These are phyloP conservation scores for Pempheris klunzingeri DNA, from an alignment of 2,797 vertebrate species.

Conservation along the genomic window DNA sequence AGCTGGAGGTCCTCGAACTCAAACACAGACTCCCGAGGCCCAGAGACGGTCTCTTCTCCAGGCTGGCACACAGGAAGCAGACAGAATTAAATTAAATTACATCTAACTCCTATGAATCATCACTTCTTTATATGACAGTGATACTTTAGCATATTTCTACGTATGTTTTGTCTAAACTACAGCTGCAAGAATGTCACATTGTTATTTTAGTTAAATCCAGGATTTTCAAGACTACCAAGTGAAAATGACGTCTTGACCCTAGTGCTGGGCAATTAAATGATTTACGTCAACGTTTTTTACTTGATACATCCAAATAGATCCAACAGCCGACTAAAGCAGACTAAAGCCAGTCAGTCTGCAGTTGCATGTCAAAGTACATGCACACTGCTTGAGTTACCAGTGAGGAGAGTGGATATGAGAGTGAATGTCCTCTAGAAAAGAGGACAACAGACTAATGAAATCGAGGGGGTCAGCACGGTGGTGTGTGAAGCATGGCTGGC, in stretches of 20 bases:
- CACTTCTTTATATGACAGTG: not conserved
- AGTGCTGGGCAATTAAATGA: too few relatives aligned
- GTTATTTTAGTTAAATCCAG: not conserved
- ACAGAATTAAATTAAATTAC: not conserved
- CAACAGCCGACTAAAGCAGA: too few relatives aligned
- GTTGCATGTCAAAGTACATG: too few relatives aligned
- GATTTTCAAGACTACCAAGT: not conserved
- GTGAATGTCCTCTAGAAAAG: too few relatives aligned
- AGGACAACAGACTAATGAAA: too few relatives aligned
- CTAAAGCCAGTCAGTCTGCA: too few relatives aligned
- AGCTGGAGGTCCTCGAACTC: slow-evolving; percentile 90
- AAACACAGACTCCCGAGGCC: slow-evolving; percentile 85
- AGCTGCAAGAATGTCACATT: not conserved
- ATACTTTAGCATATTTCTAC: not conserved
- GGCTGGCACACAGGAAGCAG: slow-evolving; percentile 71
- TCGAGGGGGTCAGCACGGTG: too few relatives aligned
- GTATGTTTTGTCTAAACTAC: not conserved
- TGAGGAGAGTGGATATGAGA: too few relatives aligned
- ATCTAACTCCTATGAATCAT: not conserved
- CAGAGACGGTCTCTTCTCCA: slow-evolving; percentile 76
- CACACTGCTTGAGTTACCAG: too few relatives aligned
- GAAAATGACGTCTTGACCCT: not conserved
- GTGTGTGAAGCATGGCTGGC: too few relatives aligned
- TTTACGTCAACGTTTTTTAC: too few relatives aligned
- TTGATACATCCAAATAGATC: too few relatives aligned